Evolutionary conservation across 2,888 invertebrate genomes (phyloP), one percentile per base, ranked within the genome.

Genomic region (Chirona hameri): DNA sequence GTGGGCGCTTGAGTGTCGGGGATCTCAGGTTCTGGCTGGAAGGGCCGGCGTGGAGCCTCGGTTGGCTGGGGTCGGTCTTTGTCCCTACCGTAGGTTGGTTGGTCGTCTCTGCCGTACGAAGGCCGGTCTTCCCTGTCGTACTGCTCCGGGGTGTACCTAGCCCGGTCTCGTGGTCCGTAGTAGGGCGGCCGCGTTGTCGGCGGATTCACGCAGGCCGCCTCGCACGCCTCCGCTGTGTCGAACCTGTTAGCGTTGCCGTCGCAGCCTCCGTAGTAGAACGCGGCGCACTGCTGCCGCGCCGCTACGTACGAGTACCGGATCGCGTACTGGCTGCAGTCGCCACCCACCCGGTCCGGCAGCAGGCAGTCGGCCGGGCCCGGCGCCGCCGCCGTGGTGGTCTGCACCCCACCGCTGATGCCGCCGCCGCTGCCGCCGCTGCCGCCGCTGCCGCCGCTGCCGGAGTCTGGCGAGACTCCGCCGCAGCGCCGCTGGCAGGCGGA

Each of bases 261-360:
- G 81, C 82, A 82, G 52, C 82, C 82, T n/a, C 80, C 39, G 80
- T 81, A 82, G 81, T 82, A 82, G 76, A 83, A 82, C 7, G 83
- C 82, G 7, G 81, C 81, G 55, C 83, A 83, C 79, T 82, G 52
- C 9, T 69, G 72, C 39, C 79, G 39, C 46, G 60, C 46, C 29
- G 82, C 39, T 29, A 82, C 39, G 46, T 7, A 79, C 79, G 79
- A 79, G 79, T 79, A 52, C 4, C 79, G 79, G 27, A 79, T 79
- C 27, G 14, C 27, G 48, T 52, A 79, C 52, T 79, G 27, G 3
- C 18, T 9, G 52, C 79, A 79, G n/a, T 10, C 14, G 52, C 79
- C 79, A 14, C n/a, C 52, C 52, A 27, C 79, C 27, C 79, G 79
- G 27, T n/a, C 79, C 14, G 48, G 79, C 48, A 52, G 79, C 27